Evolutionary conservation across 2,888 invertebrate genomes (phyloP), one percentile per base, ranked within the genome.

Genomic region (Leptopilina drosophilae): DNA sequence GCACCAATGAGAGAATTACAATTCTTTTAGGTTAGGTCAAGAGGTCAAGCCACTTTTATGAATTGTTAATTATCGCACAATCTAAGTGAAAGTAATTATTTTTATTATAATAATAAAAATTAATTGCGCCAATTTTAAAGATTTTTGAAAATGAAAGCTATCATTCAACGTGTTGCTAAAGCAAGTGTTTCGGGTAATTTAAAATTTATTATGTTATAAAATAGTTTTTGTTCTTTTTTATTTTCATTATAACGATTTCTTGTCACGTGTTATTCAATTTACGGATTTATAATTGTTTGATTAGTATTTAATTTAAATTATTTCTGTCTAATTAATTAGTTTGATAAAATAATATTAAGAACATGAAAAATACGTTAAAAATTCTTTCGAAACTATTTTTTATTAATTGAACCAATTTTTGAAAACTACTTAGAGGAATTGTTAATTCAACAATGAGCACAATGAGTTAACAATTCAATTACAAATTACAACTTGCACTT

Each of bases 91-190:
- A 59, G 76, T 75, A 49, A 76, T 46, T 56, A 59, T 40, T 59
- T 69, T 46, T 26, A 14, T 14, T 8, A 26, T 40, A 66, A 33
- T 4, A 33, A 33, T 33, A 33, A 33, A 2, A 33, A 33, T 46
- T 20, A 5, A 66, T 20, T 66, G 20, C 46, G 2, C 5, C 7
- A 33, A 4, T 73, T 56, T 73, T 6, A 5, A 49, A 62, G 20
- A 33, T 56, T 75, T 33, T 76, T 20, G 53, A 81, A 64, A 80
- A 82, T 82, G 82, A 82, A 80, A 77, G 82, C 80, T 12, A 75
- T 82, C 26, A 81, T 82, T 69, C 82, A 82, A 73, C 81, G 82
- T 15, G 82, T 82, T 26, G 76, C 81, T 11, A 76, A 80, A 82
- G 82, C 82, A 26, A 82, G 78, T 77, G 82, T 82, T 49, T 73